These are phyloP conservation scores for Drosophila mojavensis DNA, from an alignment of 1,140 invertebrate genomes.

Conservation along the genomic window DNA sequence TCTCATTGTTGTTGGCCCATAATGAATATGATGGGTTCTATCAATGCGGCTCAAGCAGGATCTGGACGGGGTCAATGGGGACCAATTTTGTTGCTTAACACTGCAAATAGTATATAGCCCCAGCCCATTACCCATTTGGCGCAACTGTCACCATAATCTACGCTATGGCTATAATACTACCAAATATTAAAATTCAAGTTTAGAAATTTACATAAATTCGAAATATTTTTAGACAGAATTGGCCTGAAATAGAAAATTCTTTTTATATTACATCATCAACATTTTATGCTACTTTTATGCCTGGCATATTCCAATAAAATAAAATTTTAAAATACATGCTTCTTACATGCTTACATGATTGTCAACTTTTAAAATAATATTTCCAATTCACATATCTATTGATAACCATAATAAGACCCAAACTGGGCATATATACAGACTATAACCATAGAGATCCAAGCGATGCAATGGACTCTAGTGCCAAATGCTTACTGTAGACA, in stretches of 20 bases:
- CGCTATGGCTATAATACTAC: slow-evolving; percentile 9
- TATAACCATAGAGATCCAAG: not conserved
- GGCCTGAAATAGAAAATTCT: not conserved
- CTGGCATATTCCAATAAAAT: too few species aligned
- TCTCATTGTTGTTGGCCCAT: slow-evolving; percentile 38
- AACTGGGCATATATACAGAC: not conserved
- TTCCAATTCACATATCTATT: too few species aligned
- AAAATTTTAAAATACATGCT: too few species aligned
- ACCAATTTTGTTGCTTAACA: slow-evolving; percentile 29
- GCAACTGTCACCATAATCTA: slow-evolving; percentile 40
- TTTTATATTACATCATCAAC: slow-evolving; percentile 11
- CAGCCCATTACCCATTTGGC: slow-evolving; percentile 21
- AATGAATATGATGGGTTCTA: slow-evolving; percentile 53
- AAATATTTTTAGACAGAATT: not conserved
- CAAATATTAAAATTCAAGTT: slow-evolving; percentile 4
- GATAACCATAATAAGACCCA: too few species aligned
- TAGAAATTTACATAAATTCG: slow-evolving; percentile 2
- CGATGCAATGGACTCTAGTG: not conserved
- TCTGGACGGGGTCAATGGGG: slow-evolving; percentile 10
- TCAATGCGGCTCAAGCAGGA: slow-evolving; percentile 18
- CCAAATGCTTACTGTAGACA: not conserved
- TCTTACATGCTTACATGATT: too few species aligned
- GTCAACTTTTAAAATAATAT: too few species aligned
- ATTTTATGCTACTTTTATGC: too few species aligned
- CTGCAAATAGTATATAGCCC: slow-evolving; percentile 1